Conservation (phyloP, 2,113 vertebrate species). For the Neopipo cinnamomea region DNA sequence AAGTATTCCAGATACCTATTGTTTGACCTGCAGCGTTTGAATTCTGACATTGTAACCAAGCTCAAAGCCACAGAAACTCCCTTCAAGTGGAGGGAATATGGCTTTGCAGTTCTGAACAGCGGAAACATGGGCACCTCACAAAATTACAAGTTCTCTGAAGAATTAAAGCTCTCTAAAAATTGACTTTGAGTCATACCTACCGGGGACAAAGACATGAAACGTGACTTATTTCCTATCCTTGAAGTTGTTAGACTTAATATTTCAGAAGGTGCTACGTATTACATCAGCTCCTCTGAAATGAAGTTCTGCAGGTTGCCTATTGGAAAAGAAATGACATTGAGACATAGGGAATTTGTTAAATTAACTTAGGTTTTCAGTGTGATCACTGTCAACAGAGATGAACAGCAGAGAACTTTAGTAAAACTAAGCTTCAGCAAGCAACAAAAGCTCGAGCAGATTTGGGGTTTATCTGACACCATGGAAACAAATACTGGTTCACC, state of each 20-base stretch:
- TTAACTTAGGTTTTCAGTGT: slow-evolving; percentile 36
- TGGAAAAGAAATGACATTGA: slow-evolving; percentile 26
- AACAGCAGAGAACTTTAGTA: background rate
- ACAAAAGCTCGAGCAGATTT: background rate
- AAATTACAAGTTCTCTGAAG: slow-evolving; percentile 19
- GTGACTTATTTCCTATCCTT: background rate
- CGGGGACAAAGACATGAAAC: slow-evolving; percentile 32
- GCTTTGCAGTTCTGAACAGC: background rate
- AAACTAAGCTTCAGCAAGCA: slow-evolving; percentile 29
- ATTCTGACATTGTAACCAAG: background rate
- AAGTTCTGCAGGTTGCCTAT: background rate
- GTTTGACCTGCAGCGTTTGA: background rate
- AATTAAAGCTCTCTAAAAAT: background rate
- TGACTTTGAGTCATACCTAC: slow-evolving; percentile 1
- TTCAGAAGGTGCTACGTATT: slow-evolving; percentile 24
- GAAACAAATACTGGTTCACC: slow-evolving; percentile 14
- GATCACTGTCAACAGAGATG: background rate
- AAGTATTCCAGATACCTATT: background rate
- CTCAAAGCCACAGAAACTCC: background rate
- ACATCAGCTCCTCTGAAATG: slow-evolving; percentile 26
- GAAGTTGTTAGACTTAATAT: slow-evolving; percentile 37
- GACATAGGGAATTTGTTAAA: slow-evolving; percentile 34
- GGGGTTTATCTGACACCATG: background rate
- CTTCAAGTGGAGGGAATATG: background rate
- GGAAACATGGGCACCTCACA: background rate